Percentiles rank a stretch among this genome's conserved stretches.
Evolutionary conservation across 1,140 invertebrate genomes (phyloP).

Genomic region (Sycophila sp.): DNA sequence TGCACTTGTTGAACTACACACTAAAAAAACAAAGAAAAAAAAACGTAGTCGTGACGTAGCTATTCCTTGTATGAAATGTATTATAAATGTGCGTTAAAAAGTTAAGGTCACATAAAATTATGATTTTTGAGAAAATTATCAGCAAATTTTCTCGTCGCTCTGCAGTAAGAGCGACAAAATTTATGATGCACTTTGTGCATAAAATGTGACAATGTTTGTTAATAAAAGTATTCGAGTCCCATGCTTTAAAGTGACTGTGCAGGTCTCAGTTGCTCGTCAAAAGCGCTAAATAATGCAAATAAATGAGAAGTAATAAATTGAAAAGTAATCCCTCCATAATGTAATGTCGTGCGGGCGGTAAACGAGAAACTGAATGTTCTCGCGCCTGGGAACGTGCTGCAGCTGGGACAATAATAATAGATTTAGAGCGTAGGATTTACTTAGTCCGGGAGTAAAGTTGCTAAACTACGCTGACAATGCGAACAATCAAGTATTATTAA

Average conservation of each 20-base stretch:
- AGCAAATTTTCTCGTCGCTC: too few species aligned
- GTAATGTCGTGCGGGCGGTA: not conserved
- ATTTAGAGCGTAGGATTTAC: slow-evolving; percentile 35
- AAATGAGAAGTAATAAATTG: not conserved
- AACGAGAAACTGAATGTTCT: slow-evolving; percentile 10
- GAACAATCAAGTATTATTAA: slow-evolving; percentile 31
- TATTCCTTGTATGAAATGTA: not conserved
- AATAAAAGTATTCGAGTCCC: not conserved
- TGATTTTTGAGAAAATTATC: not conserved
- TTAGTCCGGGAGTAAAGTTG: not conserved
- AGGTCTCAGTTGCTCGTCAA: slow-evolving; percentile 22
- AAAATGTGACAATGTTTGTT: not conserved
- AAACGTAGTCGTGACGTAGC: not conserved
- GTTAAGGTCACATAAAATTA: too few species aligned
- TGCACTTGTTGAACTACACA: slow-evolving; percentile 14
- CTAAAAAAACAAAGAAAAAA: not conserved
- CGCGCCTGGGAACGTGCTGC: slow-evolving; percentile 41
- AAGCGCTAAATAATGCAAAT: too few species aligned
- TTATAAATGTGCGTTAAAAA: not conserved
- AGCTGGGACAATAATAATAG: slow-evolving; percentile 54
- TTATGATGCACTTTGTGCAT: too few species aligned
- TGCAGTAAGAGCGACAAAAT: too few species aligned
- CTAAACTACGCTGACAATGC: slow-evolving; percentile 2
- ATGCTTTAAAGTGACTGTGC: slow-evolving; percentile 12
- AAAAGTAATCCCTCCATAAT: slow-evolving; percentile 3